Evolutionary conservation across 2,797 vertebrate genomes (phyloP), one percentile per base, ranked within the genome.

Genomic region (Acipenser oxyrinchus): DNA sequence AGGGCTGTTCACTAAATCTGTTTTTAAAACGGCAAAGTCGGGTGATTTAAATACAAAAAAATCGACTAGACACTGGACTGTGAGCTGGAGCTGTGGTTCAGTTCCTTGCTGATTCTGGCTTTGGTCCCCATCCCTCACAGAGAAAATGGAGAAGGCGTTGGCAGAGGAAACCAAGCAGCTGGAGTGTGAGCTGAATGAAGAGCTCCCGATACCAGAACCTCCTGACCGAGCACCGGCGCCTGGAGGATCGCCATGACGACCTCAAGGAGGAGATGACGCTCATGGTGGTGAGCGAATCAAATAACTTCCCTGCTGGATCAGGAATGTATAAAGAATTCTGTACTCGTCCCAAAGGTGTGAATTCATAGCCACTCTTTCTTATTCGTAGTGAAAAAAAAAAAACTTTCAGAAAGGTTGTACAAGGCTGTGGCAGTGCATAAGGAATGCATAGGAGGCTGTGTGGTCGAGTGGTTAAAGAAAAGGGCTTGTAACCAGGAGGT

Each of bases 181-280:
- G 73, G 92, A 98, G 81, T 89, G 87, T 0, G 95, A 99, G 67
- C 85, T 99, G 82, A 98, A 98, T 49, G 96, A 97, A 71, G 97
- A 99, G 49, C 6, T 84, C 95, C 15, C 92, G 96, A 64, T 99
- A 99, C 73, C 96, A 99, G 92, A 98, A 97, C 82, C 93, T 99
- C 68, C 89, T 99, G 72, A 90, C 91, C 37, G 97, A 99, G 77
- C 97, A 96, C 82, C 94, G 91, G 74, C 93, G 94, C 67, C 79
- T 99, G 49, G 97, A 99, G 84, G 95, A 98, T 80, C 93, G 96
- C 10, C 94, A 98, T 23, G 95, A 99, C 70, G 95, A 99, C 73
- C 84, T 99, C 68, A 97, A 93, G 76, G 96, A 98, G 66, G 93
- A 89, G 71, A 88, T 97, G 86, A 88, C 84, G 49, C 51, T 88